Conservation (phyloP, 2,888 invertebrate genomes). For the Empis stercorea region DNA sequence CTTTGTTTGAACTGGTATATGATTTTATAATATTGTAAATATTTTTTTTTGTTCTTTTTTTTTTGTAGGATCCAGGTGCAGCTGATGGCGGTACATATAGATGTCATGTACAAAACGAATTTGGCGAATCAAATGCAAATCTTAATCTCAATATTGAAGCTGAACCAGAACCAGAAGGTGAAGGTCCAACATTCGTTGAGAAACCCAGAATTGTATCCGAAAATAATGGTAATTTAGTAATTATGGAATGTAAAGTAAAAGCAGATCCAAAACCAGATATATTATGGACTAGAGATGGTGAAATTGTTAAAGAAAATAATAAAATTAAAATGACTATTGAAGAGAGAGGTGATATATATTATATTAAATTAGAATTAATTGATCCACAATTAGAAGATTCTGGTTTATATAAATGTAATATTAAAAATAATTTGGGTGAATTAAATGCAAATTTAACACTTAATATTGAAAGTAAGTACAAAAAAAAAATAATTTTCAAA, state of each 20-base stretch:
- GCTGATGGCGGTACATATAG: constrained; percentile 80
- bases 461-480: constrained; percentile 92
- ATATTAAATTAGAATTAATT: constrained; percentile 71
- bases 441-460: constrained; percentile 92
- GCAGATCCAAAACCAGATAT: constrained; percentile 74
- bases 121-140: constrained; percentile 93
- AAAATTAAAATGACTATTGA: constrained; percentile 70
- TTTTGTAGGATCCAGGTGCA: constrained; percentile 57
- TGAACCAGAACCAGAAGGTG: constrained; percentile 83
- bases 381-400: constrained; percentile 93
- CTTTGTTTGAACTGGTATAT: too few relatives aligned
- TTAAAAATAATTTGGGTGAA: constrained; percentile 92
- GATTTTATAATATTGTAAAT: neutral
- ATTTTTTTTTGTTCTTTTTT: constrained; percentile 1
- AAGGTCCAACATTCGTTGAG: constrained; percentile 87
- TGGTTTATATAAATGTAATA: constrained; percentile 95
- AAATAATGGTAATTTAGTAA: constrained; percentile 67
- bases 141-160: constrained; percentile 95
- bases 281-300: constrained; percentile 70
- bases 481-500: too few relatives aligned
- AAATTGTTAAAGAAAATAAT: constrained; percentile 64
- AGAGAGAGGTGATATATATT: constrained; percentile 67
- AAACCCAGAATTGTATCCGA: constrained; percentile 80
- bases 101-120: constrained; percentile 90
- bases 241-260: constrained; percentile 76